Evolutionary conservation across 2,888 invertebrate species (phyloP).

Genomic region (Linnaemya tessellans): DNA sequence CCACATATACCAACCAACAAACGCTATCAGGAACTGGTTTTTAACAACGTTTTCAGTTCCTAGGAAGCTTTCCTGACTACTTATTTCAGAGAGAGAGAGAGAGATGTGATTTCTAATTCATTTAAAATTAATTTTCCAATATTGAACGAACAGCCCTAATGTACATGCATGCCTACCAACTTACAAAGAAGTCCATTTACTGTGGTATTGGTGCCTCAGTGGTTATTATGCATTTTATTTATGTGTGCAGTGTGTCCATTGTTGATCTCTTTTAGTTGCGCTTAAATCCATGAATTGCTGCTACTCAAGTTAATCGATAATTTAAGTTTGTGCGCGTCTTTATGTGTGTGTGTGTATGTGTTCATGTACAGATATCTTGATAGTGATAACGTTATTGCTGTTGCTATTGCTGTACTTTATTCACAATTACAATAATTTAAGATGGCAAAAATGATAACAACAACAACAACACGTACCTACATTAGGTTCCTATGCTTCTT

Average conservation of each 20-base stretch:
- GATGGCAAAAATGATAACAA: slow-evolving; percentile 18
- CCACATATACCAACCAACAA: no score
- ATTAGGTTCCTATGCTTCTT: slow-evolving; percentile 16
- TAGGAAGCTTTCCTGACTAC: no score
- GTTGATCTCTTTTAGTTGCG: slow-evolving; percentile 69
- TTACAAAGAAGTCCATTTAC: not conserved
- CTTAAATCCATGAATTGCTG: slow-evolving; percentile 52
- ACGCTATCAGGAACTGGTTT: no score
- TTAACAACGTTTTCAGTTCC: no score
- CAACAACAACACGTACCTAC: not conserved
- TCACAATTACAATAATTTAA: slow-evolving; percentile 19
- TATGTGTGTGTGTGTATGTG: not conserved
- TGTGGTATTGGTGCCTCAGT: slow-evolving; percentile 3
- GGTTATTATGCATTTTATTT: not conserved
- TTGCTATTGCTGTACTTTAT: slow-evolving; percentile 28
- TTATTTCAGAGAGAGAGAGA: no score
- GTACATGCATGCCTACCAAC: not conserved
- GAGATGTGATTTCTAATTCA: no score
- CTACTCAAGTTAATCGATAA: slow-evolving; percentile 69
- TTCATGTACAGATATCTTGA: slow-evolving; percentile 42
- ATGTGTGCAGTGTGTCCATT: slow-evolving; percentile 2
- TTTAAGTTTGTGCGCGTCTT: not conserved
- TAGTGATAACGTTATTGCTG: slow-evolving; percentile 50
- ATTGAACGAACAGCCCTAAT: not conserved
- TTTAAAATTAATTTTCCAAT: no score